These are phyloP conservation scores for Drosophila mayaguana DNA, from an alignment of 2,888 invertebrate species.

Conservation along the genomic window DNA sequence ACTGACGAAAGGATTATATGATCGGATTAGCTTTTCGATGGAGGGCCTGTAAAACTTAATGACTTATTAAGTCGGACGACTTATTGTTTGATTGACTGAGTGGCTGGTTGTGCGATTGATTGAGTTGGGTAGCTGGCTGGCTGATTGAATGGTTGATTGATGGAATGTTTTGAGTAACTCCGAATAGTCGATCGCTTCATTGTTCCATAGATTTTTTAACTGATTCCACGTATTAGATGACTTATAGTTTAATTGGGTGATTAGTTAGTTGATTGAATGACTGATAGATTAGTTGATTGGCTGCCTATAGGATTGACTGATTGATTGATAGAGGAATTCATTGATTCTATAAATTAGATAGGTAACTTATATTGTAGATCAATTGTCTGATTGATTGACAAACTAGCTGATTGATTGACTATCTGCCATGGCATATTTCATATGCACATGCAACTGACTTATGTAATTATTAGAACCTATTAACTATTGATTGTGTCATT, in stretches of 20 bases:
- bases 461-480: background rate
- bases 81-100: too few species aligned
- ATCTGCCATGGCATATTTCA: background rate
- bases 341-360: background rate
- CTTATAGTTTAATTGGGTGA: background rate
- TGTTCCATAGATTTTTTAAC: too few species aligned
- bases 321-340: background rate
- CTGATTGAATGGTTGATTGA: background rate
- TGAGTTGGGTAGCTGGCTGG: background rate
- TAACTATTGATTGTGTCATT: slow-evolving; percentile 1
- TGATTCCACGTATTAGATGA: background rate
- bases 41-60: too few species aligned
- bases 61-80: too few species aligned
- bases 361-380: too few species aligned
- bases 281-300: background rate
- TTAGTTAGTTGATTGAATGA: background rate
- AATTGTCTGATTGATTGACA: background rate
- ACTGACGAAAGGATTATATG: too few species aligned
- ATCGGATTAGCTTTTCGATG: too few species aligned
- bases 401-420: background rate
- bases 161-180: background rate
- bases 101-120: background rate
- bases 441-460: background rate
- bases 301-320: too few species aligned
- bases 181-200: too few species aligned